Percentiles rank a stretch among this genome's conserved stretches.
Conservation (phyloP, 2,797 vertebrate genomes). For the Bradypodion ventrale region DNA sequence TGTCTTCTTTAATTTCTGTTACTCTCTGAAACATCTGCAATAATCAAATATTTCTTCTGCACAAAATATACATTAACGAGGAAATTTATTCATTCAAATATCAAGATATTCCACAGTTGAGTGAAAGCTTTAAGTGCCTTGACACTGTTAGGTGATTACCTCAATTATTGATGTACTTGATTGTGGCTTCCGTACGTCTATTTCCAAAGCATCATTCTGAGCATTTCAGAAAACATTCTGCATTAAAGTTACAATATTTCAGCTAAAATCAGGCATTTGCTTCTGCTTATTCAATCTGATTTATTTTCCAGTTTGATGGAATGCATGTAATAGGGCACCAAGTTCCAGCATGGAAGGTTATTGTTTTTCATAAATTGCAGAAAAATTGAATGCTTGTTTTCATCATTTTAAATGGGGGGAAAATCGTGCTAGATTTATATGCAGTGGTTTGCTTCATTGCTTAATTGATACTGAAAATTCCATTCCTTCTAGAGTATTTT, state of each 20-base stretch:
- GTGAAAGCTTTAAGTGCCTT: background rate
- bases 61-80: background rate
- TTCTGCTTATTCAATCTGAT: background rate
- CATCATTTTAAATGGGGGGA: background rate
- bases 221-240: background rate
- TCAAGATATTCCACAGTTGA: background rate
- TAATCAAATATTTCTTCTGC: background rate
- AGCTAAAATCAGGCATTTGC: background rate
- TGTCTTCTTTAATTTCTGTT: background rate
- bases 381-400: background rate
- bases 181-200: background rate
- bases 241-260: background rate
- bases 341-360: background rate
- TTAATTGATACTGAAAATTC: background rate
- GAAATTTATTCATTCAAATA: background rate
- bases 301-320: background rate
- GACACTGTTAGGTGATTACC: no score
- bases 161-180: background rate
- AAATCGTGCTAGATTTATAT: constrained; percentile 1
- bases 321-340: background rate
- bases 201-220: background rate
- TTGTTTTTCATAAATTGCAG: constrained; percentile 28
- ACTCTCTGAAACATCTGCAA: background rate
- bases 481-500: constrained; percentile 7
- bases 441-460: constrained; percentile 1